phyloP scores from a whole-genome alignment of 2,888 invertebrate species.

The Odontothrips loti region DNA sequence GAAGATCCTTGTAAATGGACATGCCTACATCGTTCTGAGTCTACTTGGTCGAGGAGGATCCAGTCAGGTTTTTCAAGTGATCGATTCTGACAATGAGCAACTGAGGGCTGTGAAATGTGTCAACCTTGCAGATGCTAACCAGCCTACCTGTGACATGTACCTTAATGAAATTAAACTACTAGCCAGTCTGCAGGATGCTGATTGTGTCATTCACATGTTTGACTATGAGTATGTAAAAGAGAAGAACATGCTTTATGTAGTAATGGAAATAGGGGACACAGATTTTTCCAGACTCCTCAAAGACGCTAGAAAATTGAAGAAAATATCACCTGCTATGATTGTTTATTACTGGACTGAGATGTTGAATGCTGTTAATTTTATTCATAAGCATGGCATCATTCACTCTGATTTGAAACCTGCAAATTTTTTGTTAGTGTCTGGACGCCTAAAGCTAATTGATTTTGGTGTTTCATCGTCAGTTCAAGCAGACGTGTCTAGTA shows the following conservation, averaged over 20 bases:
- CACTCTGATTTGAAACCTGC: slow-evolving; percentile 97
- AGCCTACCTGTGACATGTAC: slow-evolving; percentile 69
- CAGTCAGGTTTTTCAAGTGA: slow-evolving; percentile 73
- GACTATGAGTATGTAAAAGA: slow-evolving; percentile 69
- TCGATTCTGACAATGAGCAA: slow-evolving; percentile 55
- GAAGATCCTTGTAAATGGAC: slow-evolving; percentile 57
- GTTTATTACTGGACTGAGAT: slow-evolving; percentile 92
- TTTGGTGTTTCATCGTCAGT: slow-evolving; percentile 93
- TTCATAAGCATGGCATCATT: slow-evolving; percentile 87
- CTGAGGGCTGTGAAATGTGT: slow-evolving; percentile 80
- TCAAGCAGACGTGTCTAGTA: slow-evolving; percentile 82
- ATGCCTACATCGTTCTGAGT: slow-evolving; percentile 67
- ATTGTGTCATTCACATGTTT: slow-evolving; percentile 76
- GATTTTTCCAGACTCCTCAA: slow-evolving; percentile 77
- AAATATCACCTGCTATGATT: slow-evolving; percentile 59
- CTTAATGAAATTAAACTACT: slow-evolving; percentile 85
- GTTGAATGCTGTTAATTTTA: slow-evolving; percentile 83
- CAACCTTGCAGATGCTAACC: slow-evolving; percentile 65
- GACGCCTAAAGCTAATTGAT: slow-evolving; percentile 88
- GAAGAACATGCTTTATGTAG: slow-evolving; percentile 66
- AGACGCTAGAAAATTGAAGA: slow-evolving; percentile 49
- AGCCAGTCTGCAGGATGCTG: slow-evolving; percentile 72
- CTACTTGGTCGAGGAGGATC: slow-evolving; percentile 85
- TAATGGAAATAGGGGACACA: slow-evolving; percentile 89
- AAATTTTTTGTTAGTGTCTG: slow-evolving; percentile 85